Evolutionary conservation across 2,888 invertebrate species (phyloP).

Genomic region (Gonocerus acuteangulatus): DNA sequence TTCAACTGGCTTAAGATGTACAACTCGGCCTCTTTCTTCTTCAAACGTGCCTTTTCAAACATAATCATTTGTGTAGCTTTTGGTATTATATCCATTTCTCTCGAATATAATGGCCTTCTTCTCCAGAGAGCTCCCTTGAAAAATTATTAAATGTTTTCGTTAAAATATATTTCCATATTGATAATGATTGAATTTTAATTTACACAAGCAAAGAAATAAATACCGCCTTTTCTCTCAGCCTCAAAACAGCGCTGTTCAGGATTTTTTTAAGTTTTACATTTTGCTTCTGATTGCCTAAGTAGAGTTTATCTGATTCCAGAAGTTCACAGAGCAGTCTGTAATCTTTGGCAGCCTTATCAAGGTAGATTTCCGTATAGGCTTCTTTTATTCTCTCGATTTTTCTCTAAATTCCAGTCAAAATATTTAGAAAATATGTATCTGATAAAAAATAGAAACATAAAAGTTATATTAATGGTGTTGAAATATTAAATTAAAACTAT

Average conservation of each 20-base stretch:
- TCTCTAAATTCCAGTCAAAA: constrained; percentile 7
- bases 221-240: neutral
- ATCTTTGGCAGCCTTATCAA: neutral
- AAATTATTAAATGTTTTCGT: neutral
- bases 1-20: neutral
- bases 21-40: constrained; percentile 7
- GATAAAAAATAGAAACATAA: no score
- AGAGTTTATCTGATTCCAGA: neutral
- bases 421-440: no score
- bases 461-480: no score
- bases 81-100: constrained; percentile 4
- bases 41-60: neutral
- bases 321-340: neutral
- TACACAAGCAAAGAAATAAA: neutral
- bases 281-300: constrained; percentile 9
- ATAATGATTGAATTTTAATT: no score
- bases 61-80: neutral
- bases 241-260: neutral
- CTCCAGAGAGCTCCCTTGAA: constrained; percentile 1
- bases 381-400: constrained; percentile 3
- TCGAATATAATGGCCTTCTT: constrained; percentile 1
- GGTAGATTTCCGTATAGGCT: constrained; percentile 4
- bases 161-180: neutral
- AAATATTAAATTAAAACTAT: no score
- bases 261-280: constrained; percentile 1